Base-by-base conservation (phyloP, 92 coral and sea anemone species). In the Palythoa heliodiscus region DNA sequence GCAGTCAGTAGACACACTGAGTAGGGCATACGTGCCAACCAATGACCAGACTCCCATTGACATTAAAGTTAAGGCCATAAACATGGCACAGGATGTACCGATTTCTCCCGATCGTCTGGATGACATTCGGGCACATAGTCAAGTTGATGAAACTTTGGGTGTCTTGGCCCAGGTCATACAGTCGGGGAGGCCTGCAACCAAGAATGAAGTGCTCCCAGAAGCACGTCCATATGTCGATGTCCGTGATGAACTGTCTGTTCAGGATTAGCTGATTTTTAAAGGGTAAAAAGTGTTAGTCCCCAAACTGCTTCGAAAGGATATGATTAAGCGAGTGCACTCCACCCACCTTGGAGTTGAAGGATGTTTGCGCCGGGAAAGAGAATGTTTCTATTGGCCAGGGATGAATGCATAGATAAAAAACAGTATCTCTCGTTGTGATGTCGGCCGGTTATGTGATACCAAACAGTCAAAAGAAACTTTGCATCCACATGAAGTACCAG, bases 301-400 rank as follows among this genome's bases (percentile, higher is more conserved):
- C 23, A 70, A 70, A 48, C 53, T 67, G 11, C 93, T 82, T 10
- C 60, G 88, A 70, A 66, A 60, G 11, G 88, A 82, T 55, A 90
- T 90, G 93, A 60, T 90, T 2, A 23, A 83, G 73, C 85, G 77
- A 39, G 78, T 90, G 29, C 93, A 82, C 47, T 83, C 82, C 8
- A 29, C 77, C 29, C 92, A 86, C 52, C 52, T 86, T 6, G 90
- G 92, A 37, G 82, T 67, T 1, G 92, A 90, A 58, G 88, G 88
- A 4, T 86, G 88, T 52, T 70, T 76, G 66, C 88, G 84, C 22
- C 25, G 77, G n/a, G 88, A 75, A 22, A 61, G 89, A 40, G 81
- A n/a, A n/a, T n/a, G n/a, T n/a, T n/a, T n/a, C n/a, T n/a, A n/a
- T n/a, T n/a, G n/a, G n/a, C n/a, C n/a, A n/a, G n/a, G n/a, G n/a